Conservation (phyloP, 2,797 vertebrate species). For the Spheniscus humboldti region DNA sequence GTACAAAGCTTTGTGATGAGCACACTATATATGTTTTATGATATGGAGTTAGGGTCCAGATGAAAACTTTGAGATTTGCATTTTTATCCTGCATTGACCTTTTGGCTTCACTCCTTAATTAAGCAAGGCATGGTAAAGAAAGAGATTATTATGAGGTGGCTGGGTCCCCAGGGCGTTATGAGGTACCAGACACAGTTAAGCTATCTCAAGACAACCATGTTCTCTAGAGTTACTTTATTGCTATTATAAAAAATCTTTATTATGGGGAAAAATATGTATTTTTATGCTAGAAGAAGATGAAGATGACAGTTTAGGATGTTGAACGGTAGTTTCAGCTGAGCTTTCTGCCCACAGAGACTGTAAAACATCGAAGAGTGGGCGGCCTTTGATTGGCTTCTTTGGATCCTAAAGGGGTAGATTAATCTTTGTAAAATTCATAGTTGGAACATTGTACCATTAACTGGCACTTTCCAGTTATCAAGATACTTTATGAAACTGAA, state of each 20-base stretch:
- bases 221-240: constrained; percentile 80
- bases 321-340: constrained; percentile 76
- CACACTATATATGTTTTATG: constrained; percentile 63
- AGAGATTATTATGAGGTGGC: constrained; percentile 73
- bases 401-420: constrained; percentile 78
- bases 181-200: constrained; percentile 77
- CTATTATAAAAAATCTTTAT: constrained; percentile 84
- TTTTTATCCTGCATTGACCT: constrained; percentile 76
- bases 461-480: constrained; percentile 79
- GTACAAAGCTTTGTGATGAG: neutral
- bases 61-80: constrained; percentile 76
- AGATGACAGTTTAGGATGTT: constrained; percentile 78
- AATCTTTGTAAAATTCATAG: constrained; percentile 81
- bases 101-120: constrained; percentile 79
- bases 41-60: constrained; percentile 69
- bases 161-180: constrained; percentile 74
- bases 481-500: constrained; percentile 80
- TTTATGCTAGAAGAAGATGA: constrained; percentile 80
- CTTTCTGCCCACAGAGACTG: constrained; percentile 75
- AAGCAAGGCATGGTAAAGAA: constrained; percentile 73
- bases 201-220: constrained; percentile 82
- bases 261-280: constrained; percentile 81
- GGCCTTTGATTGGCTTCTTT: constrained; percentile 71
- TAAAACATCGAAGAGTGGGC: constrained; percentile 74
- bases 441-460: constrained; percentile 78